Base-by-base conservation (phyloP, 2,888 invertebrate genomes). In the Apantesis nais region DNA sequence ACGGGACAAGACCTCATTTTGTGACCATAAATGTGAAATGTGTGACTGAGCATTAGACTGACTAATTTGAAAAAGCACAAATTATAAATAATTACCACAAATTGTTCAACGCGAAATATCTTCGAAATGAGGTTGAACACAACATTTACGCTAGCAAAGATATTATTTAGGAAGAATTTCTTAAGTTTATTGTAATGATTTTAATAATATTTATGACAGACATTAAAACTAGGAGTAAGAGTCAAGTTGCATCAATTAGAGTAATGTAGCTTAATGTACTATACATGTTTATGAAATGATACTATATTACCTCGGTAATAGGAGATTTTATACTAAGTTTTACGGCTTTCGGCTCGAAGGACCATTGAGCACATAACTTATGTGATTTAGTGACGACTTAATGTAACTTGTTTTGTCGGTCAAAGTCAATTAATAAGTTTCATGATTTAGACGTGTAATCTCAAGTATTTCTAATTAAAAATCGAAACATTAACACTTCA, bases 1-100 rank as follows among this genome's bases (percentile, higher is more conserved):
- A 70, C 65, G 74, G 72, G 71, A 75, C 70, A 58, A 72, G 71
- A 62, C 76, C 74, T 62, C 81, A 52, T 82, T 80, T 67, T 62
- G 37, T 64, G 73, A 72, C 63, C 73, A 71, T 72, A 77, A 74
- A 75, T 74, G 52, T 48, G 64, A 72, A 72, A 73, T 67, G 65
- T 80, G 70, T 76, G 72, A 82, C 74, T 70, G 74, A 64, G 67
- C 70, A 74, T 74, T 75, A 69, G 58, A 65, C 62, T 61, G 60
- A 39, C 68, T 77, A 77, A 80, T 80, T 82, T 68, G 52, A 68
- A 74, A 74, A 76, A 73, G 61, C 66, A 76, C 74, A 66, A 71
- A 78, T 78, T 82, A 75, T 80, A 76, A 76, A 82, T 80, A 71
- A 76, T 73, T 77, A 74, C 72, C 34, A 67, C 66, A 67, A 22